A percentile compares a stretch with the other conserved stretches of the same genome.
Conservation (phyloP, 1,140 invertebrate genomes). For the Parasteatoda tepidariorum region DNA sequence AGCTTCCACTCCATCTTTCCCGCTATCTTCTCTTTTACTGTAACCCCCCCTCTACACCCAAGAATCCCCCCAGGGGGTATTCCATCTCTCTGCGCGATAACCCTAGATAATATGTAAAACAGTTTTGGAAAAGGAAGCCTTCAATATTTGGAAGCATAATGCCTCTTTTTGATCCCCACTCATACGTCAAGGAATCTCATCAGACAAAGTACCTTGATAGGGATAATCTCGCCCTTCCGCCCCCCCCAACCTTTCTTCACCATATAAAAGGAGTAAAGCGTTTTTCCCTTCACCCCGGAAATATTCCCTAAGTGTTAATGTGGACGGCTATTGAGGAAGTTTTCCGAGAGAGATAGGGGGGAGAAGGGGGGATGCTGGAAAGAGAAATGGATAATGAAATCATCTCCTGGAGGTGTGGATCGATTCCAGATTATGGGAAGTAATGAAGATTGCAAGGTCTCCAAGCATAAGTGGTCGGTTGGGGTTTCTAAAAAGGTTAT, state of each 20-base stretch:
- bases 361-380: too few species aligned
- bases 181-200: slow-evolving; percentile 53
- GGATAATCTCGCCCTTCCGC: slow-evolving; percentile 39
- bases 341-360: too few species aligned
- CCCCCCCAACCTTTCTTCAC: background rate
- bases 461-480: background rate
- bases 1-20: slow-evolving; percentile 42
- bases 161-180: slow-evolving; percentile 32
- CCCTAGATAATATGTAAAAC: slow-evolving; percentile 58
- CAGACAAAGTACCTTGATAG: slow-evolving; percentile 57
- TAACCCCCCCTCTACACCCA: slow-evolving; percentile 13
- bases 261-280: background rate
- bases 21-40: background rate
- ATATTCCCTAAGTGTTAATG: slow-evolving; percentile 48
- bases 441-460: background rate
- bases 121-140: slow-evolving; percentile 33
- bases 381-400: slow-evolving; percentile 34
- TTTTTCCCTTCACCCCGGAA: slow-evolving; percentile 27
- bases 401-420: background rate
- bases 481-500: too few species aligned
- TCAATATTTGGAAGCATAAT: slow-evolving; percentile 52
- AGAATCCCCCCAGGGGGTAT: slow-evolving; percentile 41
- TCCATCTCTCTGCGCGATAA: slow-evolving; percentile 46
- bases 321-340: slow-evolving; percentile 3
- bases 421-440: background rate